These are phyloP conservation scores for Antheraea yamamai DNA, from an alignment of 2,888 invertebrate genomes.

Conservation along the genomic window DNA sequence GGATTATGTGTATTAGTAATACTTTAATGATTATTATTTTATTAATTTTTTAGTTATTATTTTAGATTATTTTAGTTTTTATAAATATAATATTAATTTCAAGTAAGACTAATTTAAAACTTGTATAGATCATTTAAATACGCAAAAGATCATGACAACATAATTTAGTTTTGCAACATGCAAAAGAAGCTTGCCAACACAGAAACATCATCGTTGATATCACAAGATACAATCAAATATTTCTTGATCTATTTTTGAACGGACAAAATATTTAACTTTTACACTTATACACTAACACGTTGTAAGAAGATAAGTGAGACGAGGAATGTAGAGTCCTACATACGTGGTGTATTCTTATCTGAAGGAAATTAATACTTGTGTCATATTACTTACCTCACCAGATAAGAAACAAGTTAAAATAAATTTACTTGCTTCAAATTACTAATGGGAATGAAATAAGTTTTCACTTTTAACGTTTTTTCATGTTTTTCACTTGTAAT, in stretches of 20 bases:
- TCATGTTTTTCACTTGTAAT: not conserved
- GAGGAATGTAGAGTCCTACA: not conserved
- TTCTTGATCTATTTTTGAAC: not conserved
- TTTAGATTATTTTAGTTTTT: too few relatives aligned
- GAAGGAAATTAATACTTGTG: slow-evolving; percentile 6
- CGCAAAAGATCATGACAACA: not conserved
- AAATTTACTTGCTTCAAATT: slow-evolving; percentile 1
- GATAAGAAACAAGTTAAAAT: slow-evolving; percentile 9
- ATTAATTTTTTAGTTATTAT: too few relatives aligned
- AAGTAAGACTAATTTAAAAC: not conserved
- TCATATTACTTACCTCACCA: slow-evolving; percentile 5
- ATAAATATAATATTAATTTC: too few relatives aligned
- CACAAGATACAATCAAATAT: not conserved
- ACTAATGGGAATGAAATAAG: not conserved
- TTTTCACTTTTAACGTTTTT: too few relatives aligned
- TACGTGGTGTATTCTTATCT: not conserved
- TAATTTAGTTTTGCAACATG: not conserved
- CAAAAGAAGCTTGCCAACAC: not conserved
- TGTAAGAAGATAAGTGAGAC: not conserved
- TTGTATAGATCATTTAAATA: not conserved
- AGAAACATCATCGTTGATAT: not conserved
- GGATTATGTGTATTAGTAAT: not conserved
- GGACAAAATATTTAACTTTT: not conserved
- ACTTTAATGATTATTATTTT: not conserved
- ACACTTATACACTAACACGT: not conserved